Conservation (phyloP, 2,113 vertebrate species). For the Vulpes lagopus region DNA sequence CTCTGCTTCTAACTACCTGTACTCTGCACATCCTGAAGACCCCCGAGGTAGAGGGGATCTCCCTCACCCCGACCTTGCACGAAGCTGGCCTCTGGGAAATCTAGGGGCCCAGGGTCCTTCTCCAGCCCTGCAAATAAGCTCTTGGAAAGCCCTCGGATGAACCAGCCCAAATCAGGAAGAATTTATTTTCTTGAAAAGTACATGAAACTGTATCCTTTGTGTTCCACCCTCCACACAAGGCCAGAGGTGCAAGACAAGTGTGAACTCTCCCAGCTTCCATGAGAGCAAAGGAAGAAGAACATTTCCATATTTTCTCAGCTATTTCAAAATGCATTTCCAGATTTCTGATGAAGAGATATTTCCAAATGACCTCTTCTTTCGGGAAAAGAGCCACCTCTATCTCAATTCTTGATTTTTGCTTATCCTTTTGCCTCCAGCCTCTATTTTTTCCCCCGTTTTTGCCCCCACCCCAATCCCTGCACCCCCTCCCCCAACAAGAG, state of each 20-base stretch:
- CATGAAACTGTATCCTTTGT: background rate
- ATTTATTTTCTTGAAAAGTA: background rate
- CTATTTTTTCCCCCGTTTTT: background rate
- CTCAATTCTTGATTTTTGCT: background rate
- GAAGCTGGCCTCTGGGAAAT: background rate
- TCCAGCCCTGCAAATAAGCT: background rate
- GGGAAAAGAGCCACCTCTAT: background rate
- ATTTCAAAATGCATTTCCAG: constrained; percentile 37
- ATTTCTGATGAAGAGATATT: constrained; percentile 23
- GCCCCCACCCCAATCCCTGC: background rate
- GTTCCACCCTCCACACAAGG: background rate
- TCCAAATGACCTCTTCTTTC: constrained; percentile 63
- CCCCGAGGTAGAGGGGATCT: background rate
- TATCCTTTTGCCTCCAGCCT: background rate
- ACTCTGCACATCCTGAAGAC: background rate
- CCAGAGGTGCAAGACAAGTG: background rate
- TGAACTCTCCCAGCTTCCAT: background rate
- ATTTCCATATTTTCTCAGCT: constrained; percentile 56
- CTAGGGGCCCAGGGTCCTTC: background rate
- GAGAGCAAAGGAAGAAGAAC: constrained; percentile 48
- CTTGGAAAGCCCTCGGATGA: background rate
- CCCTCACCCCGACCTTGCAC: background rate
- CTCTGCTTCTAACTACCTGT: background rate
- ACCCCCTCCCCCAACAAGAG: background rate
- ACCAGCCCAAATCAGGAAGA: background rate